phyloP scores from a whole-genome alignment of 2,888 invertebrate species.

The Trichopoda pennipes region DNA sequence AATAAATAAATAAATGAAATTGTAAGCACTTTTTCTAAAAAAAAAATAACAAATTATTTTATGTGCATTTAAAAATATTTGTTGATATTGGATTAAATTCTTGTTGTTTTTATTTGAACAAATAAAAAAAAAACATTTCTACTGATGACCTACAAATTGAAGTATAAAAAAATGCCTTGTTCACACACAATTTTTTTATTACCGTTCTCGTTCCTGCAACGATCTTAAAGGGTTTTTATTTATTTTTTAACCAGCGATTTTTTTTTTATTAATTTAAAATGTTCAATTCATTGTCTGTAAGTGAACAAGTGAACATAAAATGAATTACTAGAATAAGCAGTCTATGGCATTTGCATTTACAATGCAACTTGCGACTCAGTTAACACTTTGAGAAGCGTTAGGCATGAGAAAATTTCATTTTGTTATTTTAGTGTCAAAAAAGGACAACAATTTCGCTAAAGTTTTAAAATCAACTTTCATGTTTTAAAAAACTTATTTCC shows the following conservation, averaged over 20 bases:
- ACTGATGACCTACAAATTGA: slow-evolving; percentile 52
- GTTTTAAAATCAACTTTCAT: slow-evolving; percentile 24
- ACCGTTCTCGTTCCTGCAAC: background rate
- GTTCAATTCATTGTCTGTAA: slow-evolving; percentile 1
- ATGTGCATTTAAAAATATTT: slow-evolving; percentile 50
- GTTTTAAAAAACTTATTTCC: slow-evolving; percentile 15
- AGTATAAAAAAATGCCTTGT: slow-evolving; percentile 43
- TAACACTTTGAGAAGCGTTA: slow-evolving; percentile 26
- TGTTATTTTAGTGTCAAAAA: background rate
- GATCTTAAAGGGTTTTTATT: slow-evolving; percentile 40
- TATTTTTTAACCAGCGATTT: slow-evolving; percentile 3
- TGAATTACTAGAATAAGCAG: slow-evolving; percentile 39
- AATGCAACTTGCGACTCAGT: slow-evolving; percentile 10
- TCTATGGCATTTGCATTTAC: slow-evolving; percentile 5
- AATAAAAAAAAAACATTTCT: slow-evolving; percentile 35
- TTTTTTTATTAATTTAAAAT: slow-evolving; percentile 4
- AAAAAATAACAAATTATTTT: slow-evolving; percentile 9
- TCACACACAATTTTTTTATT: slow-evolving; percentile 24
- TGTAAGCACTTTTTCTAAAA: slow-evolving; percentile 17
- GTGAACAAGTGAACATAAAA: slow-evolving; percentile 6
- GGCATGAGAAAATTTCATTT: background rate
- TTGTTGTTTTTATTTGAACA: slow-evolving; percentile 24
- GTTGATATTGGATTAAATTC: slow-evolving; percentile 53
- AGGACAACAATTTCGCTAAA: background rate
- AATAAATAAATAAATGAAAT: slow-evolving; percentile 26